Conservation (phyloP, 2,797 vertebrate genomes). For the Pithecia hirsuta region DNA sequence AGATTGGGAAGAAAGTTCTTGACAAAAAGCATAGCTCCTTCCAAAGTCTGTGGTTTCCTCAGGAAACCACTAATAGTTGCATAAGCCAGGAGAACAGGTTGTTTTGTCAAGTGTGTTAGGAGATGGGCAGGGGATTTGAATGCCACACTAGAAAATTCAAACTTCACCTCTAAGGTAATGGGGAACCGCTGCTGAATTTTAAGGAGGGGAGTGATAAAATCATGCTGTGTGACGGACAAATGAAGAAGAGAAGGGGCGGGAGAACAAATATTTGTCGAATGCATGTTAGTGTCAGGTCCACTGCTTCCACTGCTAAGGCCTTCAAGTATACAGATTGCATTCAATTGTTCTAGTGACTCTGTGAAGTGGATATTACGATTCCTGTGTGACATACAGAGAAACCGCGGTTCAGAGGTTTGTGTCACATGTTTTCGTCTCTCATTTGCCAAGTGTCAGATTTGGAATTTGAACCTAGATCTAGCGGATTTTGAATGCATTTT, state of each 20-base stretch:
- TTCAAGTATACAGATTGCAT: background rate
- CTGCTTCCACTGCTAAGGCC: background rate
- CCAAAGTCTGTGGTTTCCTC: background rate
- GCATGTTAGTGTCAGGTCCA: background rate
- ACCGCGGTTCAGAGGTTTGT: background rate
- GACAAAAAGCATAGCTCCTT: background rate
- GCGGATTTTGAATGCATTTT: constrained; percentile 13
- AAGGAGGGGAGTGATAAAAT: background rate
- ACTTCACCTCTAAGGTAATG: background rate
- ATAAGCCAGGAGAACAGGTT: background rate
- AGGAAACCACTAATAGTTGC: background rate
- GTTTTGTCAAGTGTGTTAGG: background rate
- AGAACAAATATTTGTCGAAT: background rate
- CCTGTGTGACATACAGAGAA: background rate
- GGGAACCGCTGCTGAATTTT: background rate
- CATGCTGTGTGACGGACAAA: background rate
- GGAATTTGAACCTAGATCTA: background rate
- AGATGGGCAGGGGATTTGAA: background rate
- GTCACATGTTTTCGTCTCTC: background rate
- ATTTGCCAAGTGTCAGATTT: background rate
- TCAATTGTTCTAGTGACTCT: background rate
- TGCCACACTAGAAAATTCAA: background rate
- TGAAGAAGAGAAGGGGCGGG: background rate
- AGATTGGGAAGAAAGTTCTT: background rate
- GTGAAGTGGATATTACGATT: background rate